Conservation (phyloP, 37 sponge, comb jelly and placozoan species). For the Chondrilla cf. caribensis region DNA sequence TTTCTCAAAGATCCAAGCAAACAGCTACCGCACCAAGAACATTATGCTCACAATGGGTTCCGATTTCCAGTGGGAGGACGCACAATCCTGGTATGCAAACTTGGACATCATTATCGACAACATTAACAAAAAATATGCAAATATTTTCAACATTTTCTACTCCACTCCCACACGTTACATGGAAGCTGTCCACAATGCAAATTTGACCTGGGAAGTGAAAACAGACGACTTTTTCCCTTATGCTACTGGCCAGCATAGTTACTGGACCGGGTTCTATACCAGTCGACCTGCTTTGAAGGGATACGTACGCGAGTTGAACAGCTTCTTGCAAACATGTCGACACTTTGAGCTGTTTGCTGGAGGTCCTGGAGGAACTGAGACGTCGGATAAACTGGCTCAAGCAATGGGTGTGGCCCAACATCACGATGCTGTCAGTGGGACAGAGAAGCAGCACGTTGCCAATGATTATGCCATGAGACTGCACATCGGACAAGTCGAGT, state of each 20-base stretch:
- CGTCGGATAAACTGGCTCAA: constrained; percentile 22
- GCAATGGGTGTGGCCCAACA: constrained; percentile 96
- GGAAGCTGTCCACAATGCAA: constrained; percentile 56
- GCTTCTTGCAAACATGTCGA: constrained; percentile 84
- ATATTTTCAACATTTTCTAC: constrained; percentile 77
- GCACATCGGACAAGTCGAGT: constrained; percentile 78
- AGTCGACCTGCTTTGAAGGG: constrained; percentile 93
- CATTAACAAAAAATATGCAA: constrained; percentile 38
- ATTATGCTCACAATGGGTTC: constrained; percentile 97
- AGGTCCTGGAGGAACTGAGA: not conserved
- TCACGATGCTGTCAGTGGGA: constrained; percentile 97
- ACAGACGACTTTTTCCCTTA: constrained; percentile 98
- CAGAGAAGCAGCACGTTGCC: constrained; percentile 93
- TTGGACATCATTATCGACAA: constrained; percentile 91
- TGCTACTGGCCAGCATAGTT: constrained; percentile 67
- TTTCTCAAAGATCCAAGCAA: constrained; percentile 21
- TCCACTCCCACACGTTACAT: constrained; percentile 89
- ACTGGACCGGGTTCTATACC: constrained; percentile 97
- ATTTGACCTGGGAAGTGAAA: constrained; percentile 66
- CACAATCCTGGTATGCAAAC: constrained; percentile 74
- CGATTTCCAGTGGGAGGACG: constrained; percentile 90
- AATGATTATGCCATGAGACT: constrained; percentile 93
- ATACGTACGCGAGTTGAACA: constrained; percentile 76
- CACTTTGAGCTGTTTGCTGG: constrained; percentile 68
- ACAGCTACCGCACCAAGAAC: constrained; percentile 60